These are phyloP conservation scores for Colletes collaris DNA, from an alignment of 2,888 invertebrate species.

Conservation along the genomic window DNA sequence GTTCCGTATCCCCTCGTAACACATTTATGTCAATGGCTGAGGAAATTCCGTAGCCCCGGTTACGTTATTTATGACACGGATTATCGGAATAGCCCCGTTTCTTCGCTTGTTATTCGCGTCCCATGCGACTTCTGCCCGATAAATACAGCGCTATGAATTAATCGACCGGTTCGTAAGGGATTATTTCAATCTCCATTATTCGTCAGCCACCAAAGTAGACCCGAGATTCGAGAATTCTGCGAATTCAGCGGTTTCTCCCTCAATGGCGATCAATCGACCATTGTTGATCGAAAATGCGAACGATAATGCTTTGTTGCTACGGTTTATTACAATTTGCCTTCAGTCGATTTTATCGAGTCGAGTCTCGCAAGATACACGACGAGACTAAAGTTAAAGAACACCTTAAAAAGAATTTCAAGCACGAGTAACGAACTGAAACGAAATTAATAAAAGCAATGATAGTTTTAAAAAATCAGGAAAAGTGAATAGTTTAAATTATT, in stretches of 20 bases:
- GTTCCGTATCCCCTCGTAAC: constrained; percentile 11
- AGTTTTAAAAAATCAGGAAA: too few species aligned
- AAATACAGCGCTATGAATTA: constrained; percentile 49
- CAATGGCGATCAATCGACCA: constrained; percentile 28
- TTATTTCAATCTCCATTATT: constrained; percentile 51
- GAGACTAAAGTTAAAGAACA: too few species aligned
- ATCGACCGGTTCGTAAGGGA: constrained; percentile 36
- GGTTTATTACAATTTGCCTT: constrained; percentile 2
- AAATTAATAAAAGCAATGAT: too few species aligned
- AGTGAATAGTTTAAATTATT: too few species aligned
- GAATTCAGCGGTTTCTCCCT: constrained; percentile 39
- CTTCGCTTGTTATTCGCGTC: constrained; percentile 15
- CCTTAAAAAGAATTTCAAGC: too few species aligned
- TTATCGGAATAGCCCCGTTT: constrained; percentile 10
- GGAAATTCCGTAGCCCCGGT: not conserved
- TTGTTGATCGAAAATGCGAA: constrained; percentile 2
- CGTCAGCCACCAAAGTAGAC: constrained; percentile 23
- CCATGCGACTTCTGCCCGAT: not conserved
- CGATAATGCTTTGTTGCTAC: constrained; percentile 4
- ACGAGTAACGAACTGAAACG: too few species aligned
- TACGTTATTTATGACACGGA: constrained; percentile 3
- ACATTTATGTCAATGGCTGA: not conserved
- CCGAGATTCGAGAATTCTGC: constrained; percentile 24
- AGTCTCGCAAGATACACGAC: too few species aligned
- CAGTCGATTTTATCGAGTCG: not conserved